Evolutionary conservation across 2,797 vertebrate species (phyloP).

Genomic region (Taenioides sp.): DNA sequence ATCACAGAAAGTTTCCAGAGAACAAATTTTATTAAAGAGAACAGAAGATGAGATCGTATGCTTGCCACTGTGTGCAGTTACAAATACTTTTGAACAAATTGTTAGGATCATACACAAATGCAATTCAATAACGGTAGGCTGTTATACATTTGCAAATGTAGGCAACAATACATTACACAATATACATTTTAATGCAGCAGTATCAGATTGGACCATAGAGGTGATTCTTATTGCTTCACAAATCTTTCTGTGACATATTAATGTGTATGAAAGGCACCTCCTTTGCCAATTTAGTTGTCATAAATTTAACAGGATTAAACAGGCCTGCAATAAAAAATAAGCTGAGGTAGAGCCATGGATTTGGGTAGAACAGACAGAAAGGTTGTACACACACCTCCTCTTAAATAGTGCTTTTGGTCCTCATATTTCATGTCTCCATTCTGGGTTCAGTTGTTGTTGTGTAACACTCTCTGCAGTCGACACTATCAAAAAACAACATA

Average conservation of each 20-base stretch:
- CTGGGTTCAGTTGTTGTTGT: constrained; percentile 55
- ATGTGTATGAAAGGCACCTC: no score
- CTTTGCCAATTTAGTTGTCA: no score
- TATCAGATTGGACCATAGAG: no score
- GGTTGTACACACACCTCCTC: not conserved
- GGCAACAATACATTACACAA: no score
- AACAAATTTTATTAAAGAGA: not conserved
- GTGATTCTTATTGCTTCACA: not conserved
- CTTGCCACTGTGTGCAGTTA: no score
- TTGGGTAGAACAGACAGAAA: not conserved
- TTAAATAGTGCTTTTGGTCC: not conserved
- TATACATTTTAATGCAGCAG: no score
- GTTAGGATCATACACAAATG: not conserved
- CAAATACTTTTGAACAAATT: no score
- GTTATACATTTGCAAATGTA: no score
- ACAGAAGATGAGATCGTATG: not conserved
- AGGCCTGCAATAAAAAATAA: no score
- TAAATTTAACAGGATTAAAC: no score
- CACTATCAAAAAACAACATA: constrained; percentile 23
- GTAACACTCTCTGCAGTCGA: constrained; percentile 53
- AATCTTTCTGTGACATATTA: no score
- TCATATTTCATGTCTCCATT: constrained; percentile 66
- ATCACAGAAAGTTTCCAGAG: not conserved
- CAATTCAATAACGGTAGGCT: not conserved
- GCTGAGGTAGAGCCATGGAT: not conserved